Evolutionary conservation across 1,140 invertebrate species (phyloP).

Genomic region (Anastrepha obliqua): DNA sequence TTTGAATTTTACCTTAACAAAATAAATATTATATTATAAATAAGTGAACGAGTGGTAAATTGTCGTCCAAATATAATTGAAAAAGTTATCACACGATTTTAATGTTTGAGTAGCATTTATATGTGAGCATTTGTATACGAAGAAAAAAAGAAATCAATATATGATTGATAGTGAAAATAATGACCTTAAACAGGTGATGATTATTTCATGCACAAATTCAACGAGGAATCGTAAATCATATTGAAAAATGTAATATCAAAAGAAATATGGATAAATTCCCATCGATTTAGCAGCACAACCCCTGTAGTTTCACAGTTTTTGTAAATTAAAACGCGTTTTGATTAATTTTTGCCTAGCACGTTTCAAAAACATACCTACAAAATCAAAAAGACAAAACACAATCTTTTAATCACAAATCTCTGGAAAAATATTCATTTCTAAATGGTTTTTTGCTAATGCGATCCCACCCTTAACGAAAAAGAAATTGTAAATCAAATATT

Average conservation of each 20-base stretch:
- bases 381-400: background rate
- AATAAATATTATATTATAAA: too few species aligned
- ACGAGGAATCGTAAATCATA: background rate
- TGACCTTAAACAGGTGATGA: conserved; percentile 19
- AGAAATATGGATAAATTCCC: background rate
- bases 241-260: background rate
- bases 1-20: background rate
- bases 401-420: background rate
- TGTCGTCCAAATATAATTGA: background rate
- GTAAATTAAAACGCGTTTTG: background rate
- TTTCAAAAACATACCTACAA: background rate
- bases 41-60: background rate
- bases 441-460: background rate
- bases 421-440: background rate
- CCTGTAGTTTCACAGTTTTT: background rate
- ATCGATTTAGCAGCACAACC: conserved; percentile 46
- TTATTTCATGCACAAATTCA: background rate
- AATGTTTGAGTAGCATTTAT: background rate
- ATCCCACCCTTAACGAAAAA: conserved; percentile 32
- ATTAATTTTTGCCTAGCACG: background rate
- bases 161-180: background rate
- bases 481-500: too few species aligned
- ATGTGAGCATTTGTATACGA: background rate
- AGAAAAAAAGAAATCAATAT: background rate
- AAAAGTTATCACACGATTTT: too few species aligned